phyloP scores from a whole-genome alignment of 1,140 invertebrate species.

The Triops longicaudatus region DNA sequence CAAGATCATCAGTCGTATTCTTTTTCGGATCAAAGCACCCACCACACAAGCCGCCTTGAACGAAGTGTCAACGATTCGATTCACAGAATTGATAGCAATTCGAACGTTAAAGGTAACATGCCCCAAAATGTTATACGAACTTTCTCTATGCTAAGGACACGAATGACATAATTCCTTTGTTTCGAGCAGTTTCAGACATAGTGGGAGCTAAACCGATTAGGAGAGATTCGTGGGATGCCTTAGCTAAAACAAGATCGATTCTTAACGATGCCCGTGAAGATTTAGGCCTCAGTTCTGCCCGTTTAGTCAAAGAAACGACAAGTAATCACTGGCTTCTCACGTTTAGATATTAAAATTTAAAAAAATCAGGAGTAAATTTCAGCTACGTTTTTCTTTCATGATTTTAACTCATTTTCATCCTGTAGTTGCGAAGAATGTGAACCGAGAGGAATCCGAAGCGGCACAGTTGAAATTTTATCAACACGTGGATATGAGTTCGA shows the following conservation, averaged over 20 bases:
- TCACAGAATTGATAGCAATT: constrained; percentile 52
- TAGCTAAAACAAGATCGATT: constrained; percentile 66
- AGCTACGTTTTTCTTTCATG: too few species aligned
- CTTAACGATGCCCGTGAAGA: constrained; percentile 36
- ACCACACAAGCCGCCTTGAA: background rate
- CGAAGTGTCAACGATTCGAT: background rate
- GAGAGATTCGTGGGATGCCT: constrained; percentile 68
- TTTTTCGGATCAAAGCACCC: constrained; percentile 1
- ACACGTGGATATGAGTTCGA: constrained; percentile 38
- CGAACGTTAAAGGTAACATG: constrained; percentile 52
- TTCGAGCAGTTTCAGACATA: constrained; percentile 51
- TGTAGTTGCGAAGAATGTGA: constrained; percentile 5
- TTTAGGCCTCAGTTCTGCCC: background rate
- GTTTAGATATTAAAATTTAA: too few species aligned
- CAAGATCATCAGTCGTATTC: constrained; percentile 19
- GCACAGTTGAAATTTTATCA: constrained; percentile 31
- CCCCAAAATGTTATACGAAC: too few species aligned
- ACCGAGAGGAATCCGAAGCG: constrained; percentile 28
- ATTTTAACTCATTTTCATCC: too few species aligned
- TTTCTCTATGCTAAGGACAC: too few species aligned
- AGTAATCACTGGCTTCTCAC: background rate
- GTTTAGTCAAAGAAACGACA: constrained; percentile 16
- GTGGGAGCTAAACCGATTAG: constrained; percentile 49
- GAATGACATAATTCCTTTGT: constrained; percentile 25
- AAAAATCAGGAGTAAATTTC: too few species aligned